phyloP scores from a whole-genome alignment of 2,888 invertebrate species.

The Zonitis immaculata region DNA sequence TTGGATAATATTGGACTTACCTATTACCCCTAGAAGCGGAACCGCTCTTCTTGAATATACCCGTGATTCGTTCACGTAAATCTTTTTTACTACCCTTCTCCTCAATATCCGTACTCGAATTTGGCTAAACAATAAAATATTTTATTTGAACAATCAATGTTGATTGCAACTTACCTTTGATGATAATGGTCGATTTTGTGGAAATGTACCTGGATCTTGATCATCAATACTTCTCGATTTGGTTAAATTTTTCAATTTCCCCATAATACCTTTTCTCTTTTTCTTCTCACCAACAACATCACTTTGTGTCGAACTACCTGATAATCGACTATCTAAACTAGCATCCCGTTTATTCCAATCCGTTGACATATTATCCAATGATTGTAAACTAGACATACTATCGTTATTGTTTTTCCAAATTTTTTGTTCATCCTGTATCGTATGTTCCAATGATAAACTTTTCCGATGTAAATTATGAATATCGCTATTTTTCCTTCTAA shows the following conservation, averaged over 20 bases:
- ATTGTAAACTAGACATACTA: constrained; percentile 78
- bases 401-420: constrained; percentile 79
- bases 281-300: constrained; percentile 73
- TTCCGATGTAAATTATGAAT: constrained; percentile 59
- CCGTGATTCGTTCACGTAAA: constrained; percentile 73
- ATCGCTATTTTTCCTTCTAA: constrained; percentile 29
- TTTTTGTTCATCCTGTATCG: constrained; percentile 54
- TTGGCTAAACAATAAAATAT: constrained; percentile 48
- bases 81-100: constrained; percentile 66
- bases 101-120: constrained; percentile 70
- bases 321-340: constrained; percentile 77
- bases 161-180: constrained; percentile 48
- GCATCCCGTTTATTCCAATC: constrained; percentile 63
- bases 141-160: not conserved
- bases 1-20: constrained; percentile 45
- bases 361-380: constrained; percentile 51
- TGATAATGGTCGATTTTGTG: constrained; percentile 46
- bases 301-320: constrained; percentile 81
- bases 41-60: constrained; percentile 71
- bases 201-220: constrained; percentile 48
- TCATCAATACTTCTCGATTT: constrained; percentile 81
- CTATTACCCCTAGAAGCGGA: constrained; percentile 66
- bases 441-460: constrained; percentile 69
- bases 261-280: constrained; percentile 74
- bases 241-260: constrained; percentile 78